Evolutionary conservation across 2,113 vertebrate species (phyloP), one percentile per base, ranked within the genome.

Genomic region (Hippocampus comes): DNA sequence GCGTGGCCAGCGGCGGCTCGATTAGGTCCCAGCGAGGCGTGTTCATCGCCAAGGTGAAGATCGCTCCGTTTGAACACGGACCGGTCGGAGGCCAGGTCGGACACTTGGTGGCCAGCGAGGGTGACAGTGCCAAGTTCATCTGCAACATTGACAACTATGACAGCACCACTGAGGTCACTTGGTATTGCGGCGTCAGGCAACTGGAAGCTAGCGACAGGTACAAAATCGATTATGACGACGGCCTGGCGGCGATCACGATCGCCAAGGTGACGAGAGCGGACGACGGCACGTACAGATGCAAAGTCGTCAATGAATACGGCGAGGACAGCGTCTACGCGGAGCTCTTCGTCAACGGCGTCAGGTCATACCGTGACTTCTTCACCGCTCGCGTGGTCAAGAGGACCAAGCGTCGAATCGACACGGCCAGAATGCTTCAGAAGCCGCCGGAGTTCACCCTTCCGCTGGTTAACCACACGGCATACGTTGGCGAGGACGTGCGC

Each of bases 361-460:
- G 97, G 91, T 94, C 94, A 74, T 93, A 95, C 77, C 94, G 93
- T 1, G 94, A 97, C 61, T 95, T 93, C 88, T 99, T 95, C 82
- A 95, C 92, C 72, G 79, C 90, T 57, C 95, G 96, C 78, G 95
- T 95, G 61, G 92, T 96, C 57, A 96, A 93, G 91, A 99, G 87
- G 88, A 94, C 96, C 25, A 99, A 98, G 82, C 94, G 97, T 77
- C 94, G 96, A 72, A 89, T 96, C 34, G 97, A 99, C 81, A 90
- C 96, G 25, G 92, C 95, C 84, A 95, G 96, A 84, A 93, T 99
- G 75, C 88, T 99, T 42, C 96, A 98, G 87, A 95, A 89, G 86
- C 97, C 97, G 74, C 97, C 97, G 67, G 97, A 99, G 91, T 99
- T 99, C 84, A 99, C 97, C 4, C 89, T 99, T 77, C 97, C 97